Conservation (phyloP, 2,888 invertebrate species). For the Xestia xanthographa region DNA sequence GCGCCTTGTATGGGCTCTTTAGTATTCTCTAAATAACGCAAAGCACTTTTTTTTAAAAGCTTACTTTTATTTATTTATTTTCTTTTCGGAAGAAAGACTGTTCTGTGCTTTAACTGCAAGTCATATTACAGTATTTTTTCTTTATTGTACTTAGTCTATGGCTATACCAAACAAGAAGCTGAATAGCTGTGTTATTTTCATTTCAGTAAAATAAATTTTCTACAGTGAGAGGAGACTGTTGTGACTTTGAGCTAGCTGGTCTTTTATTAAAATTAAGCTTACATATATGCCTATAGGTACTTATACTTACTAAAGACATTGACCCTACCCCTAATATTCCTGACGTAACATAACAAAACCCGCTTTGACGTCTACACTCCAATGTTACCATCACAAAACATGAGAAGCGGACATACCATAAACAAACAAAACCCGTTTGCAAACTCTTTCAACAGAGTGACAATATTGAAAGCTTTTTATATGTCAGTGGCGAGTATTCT, state of each 20-base stretch:
- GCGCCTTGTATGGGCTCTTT: background rate
- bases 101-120: background rate
- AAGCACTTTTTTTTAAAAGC: slow-evolving; percentile 17
- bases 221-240: background rate
- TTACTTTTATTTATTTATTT: slow-evolving; percentile 17
- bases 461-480: slow-evolving; percentile 61
- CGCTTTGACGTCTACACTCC: slow-evolving; percentile 8
- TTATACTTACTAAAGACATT: background rate
- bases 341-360: background rate
- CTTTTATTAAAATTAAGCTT: background rate
- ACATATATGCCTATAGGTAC: background rate
- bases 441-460: slow-evolving; percentile 51
- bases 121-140: background rate
- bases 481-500: slow-evolving; percentile 51
- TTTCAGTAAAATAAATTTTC: background rate
- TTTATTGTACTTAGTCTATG: background rate
- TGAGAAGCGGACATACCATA: slow-evolving; percentile 38
- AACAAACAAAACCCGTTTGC: slow-evolving; percentile 53
- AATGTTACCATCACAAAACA: slow-evolving; percentile 40
- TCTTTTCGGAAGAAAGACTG: slow-evolving; percentile 2
- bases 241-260: background rate
- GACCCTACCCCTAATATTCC: background rate
- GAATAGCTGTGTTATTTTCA: slow-evolving; percentile 21
- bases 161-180: background rate
- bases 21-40: background rate